Conservation (phyloP, 2,888 invertebrate genomes). For the Cheilosia vernalis region DNA sequence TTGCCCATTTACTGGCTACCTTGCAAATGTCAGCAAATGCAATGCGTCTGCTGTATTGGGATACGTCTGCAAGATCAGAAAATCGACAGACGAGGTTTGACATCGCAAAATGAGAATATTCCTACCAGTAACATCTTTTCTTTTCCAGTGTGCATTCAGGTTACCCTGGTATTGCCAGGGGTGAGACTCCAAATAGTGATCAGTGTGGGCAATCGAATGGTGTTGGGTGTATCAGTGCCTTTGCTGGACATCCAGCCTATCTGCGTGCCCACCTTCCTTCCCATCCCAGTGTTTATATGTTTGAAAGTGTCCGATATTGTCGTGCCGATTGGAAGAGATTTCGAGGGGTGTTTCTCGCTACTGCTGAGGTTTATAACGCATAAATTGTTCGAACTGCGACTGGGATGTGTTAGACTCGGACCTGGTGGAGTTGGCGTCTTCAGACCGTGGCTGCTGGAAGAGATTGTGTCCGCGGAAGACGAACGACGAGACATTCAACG, state of each 20-base stretch:
- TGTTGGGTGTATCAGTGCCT: background rate
- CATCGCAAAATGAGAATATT: too few species aligned
- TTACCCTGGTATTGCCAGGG: background rate
- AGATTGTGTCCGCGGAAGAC: conserved; percentile 15
- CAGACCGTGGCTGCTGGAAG: background rate
- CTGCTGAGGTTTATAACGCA: background rate
- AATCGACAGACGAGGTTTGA: conserved; percentile 19
- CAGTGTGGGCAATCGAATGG: background rate
- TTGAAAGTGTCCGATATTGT: conserved; percentile 13
- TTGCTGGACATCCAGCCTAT: background rate
- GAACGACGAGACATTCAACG: conserved; percentile 4
- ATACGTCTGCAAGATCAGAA: conserved; percentile 18
- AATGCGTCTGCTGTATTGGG: conserved; percentile 23
- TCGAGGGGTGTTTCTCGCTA: conserved; percentile 19
- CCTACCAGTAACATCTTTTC: background rate
- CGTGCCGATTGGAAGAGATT: conserved; percentile 14
- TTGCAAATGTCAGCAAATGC: background rate
- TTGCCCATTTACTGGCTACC: conserved; percentile 30
- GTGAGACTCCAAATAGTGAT: background rate
- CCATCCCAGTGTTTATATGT: conserved; percentile 31
- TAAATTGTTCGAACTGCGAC: background rate
- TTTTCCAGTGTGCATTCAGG: conserved; percentile 25
- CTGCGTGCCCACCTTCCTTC: conserved; percentile 15
- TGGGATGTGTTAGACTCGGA: conserved; percentile 19
- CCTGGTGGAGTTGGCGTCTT: background rate